Evolutionary conservation across 2,113 vertebrate species (phyloP), one percentile per base, ranked within the genome.

Genomic region (Poeciliopsis occidentalis): DNA sequence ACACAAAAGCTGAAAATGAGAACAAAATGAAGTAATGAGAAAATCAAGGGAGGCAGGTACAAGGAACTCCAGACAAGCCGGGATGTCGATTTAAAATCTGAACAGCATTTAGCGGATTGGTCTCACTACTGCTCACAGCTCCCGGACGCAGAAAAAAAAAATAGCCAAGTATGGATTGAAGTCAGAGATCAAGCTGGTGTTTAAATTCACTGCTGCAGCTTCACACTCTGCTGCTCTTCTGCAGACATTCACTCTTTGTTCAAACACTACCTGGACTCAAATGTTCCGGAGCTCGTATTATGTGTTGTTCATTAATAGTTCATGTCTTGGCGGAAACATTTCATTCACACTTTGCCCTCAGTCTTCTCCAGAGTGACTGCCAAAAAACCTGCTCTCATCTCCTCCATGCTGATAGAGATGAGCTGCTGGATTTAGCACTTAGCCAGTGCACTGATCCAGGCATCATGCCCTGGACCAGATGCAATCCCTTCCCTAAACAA

Each of bases 361-460:
- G 57, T 39, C 22, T 41, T 84, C 70, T 78, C 62, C 34, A 39
- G 12, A 31, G 41, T 29, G 44, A 32, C 75, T 37, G 34, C 32
- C 64, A 71, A 73, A 87, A 73, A 41, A 41, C 85, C 27, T 24
- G 15, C 73, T 73, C 81, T 84, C 86, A 76, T 79, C 82, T 81
- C 73, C 61, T 80, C 66, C 76, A 73, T 75, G 77, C 81, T 79
- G 82, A 89, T 79, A 62, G 83, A 75, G 83, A 85, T 88, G 80
- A 90, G 69, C 26, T 71, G 69, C 83, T 71, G 82, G 89, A 89
- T 92, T 91, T 88, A 87, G 84, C 80, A 67, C 41, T 67, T 82
- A 87, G 83, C 80, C 85, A 80, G 79, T 85, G 85, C 81, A 73
- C 81, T 73, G 82, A 88, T 89, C 84, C 90, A 89, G 81, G 75